Conservation (phyloP, 1,140 invertebrate genomes). For the Ostrea edulis region DNA sequence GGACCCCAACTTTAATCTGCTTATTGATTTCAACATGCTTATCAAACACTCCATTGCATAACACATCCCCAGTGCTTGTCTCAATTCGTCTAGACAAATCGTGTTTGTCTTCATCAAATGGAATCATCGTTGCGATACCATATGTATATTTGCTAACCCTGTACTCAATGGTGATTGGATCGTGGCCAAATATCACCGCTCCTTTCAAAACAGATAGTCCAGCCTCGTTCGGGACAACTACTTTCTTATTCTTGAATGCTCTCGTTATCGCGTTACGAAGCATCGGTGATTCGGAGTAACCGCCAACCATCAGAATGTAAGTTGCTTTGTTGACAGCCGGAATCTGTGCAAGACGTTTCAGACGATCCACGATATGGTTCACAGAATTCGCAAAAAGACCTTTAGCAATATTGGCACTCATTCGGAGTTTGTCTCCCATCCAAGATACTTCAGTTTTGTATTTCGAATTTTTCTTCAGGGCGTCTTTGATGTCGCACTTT, state of each 20-base stretch:
- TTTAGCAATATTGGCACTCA: constrained; percentile 36
- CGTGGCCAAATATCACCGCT: constrained; percentile 47
- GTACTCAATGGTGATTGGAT: neutral
- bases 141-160: constrained; percentile 42
- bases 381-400: constrained; percentile 42
- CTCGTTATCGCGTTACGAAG: constrained; percentile 36
- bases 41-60: constrained; percentile 21
- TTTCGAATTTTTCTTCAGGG: constrained; percentile 3
- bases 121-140: neutral
- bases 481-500: neutral
- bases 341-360: constrained; percentile 21
- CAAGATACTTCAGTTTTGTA: neutral
- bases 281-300: constrained; percentile 52
- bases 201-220: constrained; percentile 53
- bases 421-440: constrained; percentile 42
- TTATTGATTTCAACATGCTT: constrained; percentile 18
- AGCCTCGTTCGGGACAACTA: constrained; percentile 52
- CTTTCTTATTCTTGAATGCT: constrained; percentile 18
- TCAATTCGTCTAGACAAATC: neutral
- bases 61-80: neutral
- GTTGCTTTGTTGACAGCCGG: neutral
- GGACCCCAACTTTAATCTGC: neutral
- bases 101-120: constrained; percentile 17
- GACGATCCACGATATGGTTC: constrained; percentile 22
- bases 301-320: constrained; percentile 52